Conservation (phyloP, 2,113 vertebrate species). For the Plotosus lineatus region DNA sequence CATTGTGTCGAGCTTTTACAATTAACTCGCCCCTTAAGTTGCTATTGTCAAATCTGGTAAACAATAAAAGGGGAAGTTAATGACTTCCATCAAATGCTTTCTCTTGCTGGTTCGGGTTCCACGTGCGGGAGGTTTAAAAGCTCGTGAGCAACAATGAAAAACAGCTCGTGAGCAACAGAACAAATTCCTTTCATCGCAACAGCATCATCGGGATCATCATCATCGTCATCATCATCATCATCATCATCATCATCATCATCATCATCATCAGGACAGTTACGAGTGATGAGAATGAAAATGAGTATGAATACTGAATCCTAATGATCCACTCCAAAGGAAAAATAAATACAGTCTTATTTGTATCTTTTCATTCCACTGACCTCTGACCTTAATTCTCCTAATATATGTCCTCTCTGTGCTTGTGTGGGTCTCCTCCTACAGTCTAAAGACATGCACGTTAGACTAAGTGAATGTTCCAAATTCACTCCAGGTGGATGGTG, state of each 20-base stretch:
- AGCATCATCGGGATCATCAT: constrained; percentile 35
- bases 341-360: constrained; percentile 24
- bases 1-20: constrained; percentile 53
- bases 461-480: too few relatives aligned
- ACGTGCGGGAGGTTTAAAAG: constrained; percentile 51
- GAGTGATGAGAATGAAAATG: constrained; percentile 5
- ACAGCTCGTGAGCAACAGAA: constrained; percentile 28
- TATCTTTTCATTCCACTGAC: constrained; percentile 1
- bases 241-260: constrained; percentile 31
- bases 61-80: constrained; percentile 57
- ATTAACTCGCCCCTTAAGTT: constrained; percentile 59
- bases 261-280: constrained; percentile 33
- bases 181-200: constrained; percentile 44
- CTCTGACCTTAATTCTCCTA: constrained; percentile 28
- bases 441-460: too few relatives aligned
- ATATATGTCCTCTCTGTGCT: too few relatives aligned
- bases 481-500: too few relatives aligned
- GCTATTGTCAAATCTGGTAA: constrained; percentile 57
- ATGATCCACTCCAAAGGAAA: constrained; percentile 38
- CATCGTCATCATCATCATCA: constrained; percentile 38
- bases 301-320: constrained; percentile 2
- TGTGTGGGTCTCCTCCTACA: too few relatives aligned
- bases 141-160: constrained; percentile 29
- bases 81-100: constrained; percentile 56
- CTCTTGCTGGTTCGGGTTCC: constrained; percentile 24